phyloP scores from a whole-genome alignment of 2,888 invertebrate species.

The Rhagonycha lutea region DNA sequence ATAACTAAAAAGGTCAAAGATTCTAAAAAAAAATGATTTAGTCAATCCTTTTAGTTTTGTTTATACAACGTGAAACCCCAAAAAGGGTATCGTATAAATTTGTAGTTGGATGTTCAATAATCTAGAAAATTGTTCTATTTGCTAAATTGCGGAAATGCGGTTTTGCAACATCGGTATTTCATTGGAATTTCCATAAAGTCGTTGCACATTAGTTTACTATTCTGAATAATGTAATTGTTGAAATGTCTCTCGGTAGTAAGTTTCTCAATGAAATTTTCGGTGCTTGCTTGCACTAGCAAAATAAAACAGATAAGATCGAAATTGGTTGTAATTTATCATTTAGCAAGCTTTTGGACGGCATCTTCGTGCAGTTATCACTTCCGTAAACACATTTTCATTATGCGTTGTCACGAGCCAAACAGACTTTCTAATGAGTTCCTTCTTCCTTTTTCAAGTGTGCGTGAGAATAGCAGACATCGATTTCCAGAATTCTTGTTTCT shows the following conservation, averaged over 20 bases:
- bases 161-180: neutral
- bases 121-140: neutral
- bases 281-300: neutral
- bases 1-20: neutral
- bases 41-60: neutral
- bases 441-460: neutral
- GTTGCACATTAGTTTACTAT: neutral
- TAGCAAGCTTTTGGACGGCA: neutral
- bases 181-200: neutral
- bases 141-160: neutral
- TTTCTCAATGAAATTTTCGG: neutral
- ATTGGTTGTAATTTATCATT: neutral
- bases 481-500: constrained; percentile 12
- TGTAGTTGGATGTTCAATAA: neutral
- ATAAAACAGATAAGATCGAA: neutral
- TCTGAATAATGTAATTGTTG: neutral
- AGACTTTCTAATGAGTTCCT: neutral
- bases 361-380: neutral
- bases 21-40: neutral
- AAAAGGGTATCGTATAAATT: neutral
- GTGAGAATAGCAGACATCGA: constrained; percentile 5
- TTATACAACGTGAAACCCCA: neutral
- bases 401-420: neutral
- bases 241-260: neutral
- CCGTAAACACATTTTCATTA: neutral